Conservation (phyloP, 2,888 invertebrate species). For the Drosophila ezoana region DNA sequence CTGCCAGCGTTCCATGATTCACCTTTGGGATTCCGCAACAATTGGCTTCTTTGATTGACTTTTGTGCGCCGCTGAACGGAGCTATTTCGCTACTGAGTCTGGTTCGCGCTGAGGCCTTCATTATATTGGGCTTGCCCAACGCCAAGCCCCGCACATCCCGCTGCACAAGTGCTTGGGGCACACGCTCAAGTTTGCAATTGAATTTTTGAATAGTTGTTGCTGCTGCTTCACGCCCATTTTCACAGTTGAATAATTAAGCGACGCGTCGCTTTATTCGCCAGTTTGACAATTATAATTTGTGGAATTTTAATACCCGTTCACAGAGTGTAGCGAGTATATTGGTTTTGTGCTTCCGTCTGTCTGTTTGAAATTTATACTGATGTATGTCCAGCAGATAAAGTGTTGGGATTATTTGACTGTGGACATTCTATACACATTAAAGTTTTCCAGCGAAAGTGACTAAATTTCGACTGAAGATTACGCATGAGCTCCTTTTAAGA, state of each 20-base stretch:
- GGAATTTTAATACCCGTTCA: not conserved
- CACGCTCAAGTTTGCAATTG: slow-evolving; percentile 10
- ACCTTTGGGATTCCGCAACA: not conserved
- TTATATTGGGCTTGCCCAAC: slow-evolving; percentile 21
- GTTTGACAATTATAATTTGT: slow-evolving; percentile 20
- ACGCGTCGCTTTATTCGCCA: slow-evolving; percentile 12
- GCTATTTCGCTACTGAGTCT: slow-evolving; percentile 29
- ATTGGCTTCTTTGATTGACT: not conserved
- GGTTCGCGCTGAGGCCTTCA: not conserved
- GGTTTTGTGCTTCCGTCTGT: no score
- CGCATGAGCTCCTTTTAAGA: no score
- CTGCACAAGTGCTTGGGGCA: not conserved
- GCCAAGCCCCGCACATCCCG: not conserved
- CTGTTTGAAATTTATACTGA: no score
- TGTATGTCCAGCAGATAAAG: no score
- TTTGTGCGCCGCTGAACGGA: slow-evolving; percentile 8
- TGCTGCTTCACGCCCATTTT: slow-evolving; percentile 16
- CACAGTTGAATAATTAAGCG: slow-evolving; percentile 32
- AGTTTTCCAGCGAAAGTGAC: no score
- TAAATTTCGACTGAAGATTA: no score
- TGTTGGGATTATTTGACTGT: no score
- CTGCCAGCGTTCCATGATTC: slow-evolving; percentile 86
- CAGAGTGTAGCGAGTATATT: no score
- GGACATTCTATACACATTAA: no score
- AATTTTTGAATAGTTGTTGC: slow-evolving; percentile 30